Conservation (phyloP, 2,797 vertebrate species). For the Mus caroli region DNA sequence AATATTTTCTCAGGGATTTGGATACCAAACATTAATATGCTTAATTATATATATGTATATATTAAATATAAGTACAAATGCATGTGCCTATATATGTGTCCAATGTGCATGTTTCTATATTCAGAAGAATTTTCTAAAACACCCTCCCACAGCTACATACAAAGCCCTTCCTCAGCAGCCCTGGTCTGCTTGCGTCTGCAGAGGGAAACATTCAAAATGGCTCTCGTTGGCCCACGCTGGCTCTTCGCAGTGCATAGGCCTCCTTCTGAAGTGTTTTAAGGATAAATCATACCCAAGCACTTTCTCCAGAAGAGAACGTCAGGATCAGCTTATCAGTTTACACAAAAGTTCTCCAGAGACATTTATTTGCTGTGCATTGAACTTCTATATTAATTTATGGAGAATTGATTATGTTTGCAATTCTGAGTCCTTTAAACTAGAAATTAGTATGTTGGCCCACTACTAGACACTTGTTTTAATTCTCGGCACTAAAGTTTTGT, state of each 20-base stretch:
- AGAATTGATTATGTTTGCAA: conserved; percentile 61
- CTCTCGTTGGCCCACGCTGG: not conserved
- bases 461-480: conserved; percentile 7
- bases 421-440: conserved; percentile 55
- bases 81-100: not conserved
- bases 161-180: not conserved
- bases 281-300: not conserved
- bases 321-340: conserved; percentile 42
- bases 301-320: conserved; percentile 8
- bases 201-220: not conserved
- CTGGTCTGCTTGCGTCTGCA: not conserved
- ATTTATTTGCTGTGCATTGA: conserved; percentile 45
- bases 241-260: not conserved
- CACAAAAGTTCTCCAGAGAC: not conserved
- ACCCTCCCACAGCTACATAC: not conserved
- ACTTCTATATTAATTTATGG: conserved; percentile 65
- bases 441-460: conserved; percentile 44
- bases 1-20: conserved; percentile 27
- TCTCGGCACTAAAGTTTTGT: not conserved
- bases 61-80: not conserved
- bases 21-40: conserved; percentile 12
- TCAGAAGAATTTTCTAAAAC: conserved; percentile 25
- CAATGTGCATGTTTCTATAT: not conserved
- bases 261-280: conserved; percentile 5
- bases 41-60: too few species aligned